Evolutionary conservation across 1,140 invertebrate genomes (phyloP).

Genomic region (Bemisia tabaci): DNA sequence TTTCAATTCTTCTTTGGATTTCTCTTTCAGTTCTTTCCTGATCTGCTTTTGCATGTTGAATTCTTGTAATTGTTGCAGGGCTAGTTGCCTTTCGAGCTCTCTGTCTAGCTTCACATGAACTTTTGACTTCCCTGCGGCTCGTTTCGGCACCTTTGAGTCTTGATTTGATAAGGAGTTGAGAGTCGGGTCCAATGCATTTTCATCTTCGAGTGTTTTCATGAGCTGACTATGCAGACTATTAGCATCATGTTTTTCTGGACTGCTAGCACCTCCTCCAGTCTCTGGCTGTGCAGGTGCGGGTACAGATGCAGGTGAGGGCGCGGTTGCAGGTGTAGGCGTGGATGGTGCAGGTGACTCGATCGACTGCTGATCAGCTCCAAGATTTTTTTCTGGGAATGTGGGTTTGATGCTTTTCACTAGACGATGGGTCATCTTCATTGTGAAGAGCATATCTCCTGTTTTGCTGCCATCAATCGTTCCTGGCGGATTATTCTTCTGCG

Average conservation of each 20-base stretch:
- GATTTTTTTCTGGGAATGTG: not conserved
- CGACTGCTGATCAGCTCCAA: too few species aligned
- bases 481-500: too few species aligned
- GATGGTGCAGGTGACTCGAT: not conserved
- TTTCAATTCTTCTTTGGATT: constrained; percentile 11
- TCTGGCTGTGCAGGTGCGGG: constrained; percentile 6
- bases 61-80: constrained; percentile 37
- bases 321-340: not conserved
- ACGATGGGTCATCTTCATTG: constrained; percentile 35
- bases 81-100: constrained; percentile 34
- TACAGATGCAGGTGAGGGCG: not conserved
- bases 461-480: constrained; percentile 22
- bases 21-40: constrained; percentile 14
- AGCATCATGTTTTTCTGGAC: not conserved
- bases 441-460: constrained; percentile 33
- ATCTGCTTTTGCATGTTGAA: constrained; percentile 23
- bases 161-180: not conserved
- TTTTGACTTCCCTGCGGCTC: constrained; percentile 8
- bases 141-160: not conserved
- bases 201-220: not conserved
- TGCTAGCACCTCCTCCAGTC: not conserved
- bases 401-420: constrained; percentile 31
- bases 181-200: not conserved
- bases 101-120: constrained; percentile 29
- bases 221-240: not conserved